Conservation (phyloP, 1,140 invertebrate species). For the Tribolium madens region DNA sequence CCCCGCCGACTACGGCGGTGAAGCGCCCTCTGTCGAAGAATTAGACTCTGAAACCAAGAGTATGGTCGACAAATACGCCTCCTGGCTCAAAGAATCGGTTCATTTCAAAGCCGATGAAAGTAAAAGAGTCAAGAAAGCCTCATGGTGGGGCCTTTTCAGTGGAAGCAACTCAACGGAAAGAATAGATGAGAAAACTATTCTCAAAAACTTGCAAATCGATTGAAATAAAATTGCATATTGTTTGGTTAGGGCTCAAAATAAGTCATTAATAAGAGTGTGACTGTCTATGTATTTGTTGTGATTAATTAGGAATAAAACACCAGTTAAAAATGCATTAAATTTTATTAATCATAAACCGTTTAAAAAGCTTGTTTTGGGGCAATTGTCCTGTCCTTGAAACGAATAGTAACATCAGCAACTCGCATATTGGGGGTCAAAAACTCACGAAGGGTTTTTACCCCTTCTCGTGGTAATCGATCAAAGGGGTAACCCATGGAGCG, state of each 20-base stretch:
- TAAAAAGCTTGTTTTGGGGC: neutral
- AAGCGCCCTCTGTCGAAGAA: conserved; percentile 59
- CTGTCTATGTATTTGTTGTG: neutral
- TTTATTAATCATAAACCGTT: too few species aligned
- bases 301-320: neutral
- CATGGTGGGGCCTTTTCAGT: conserved; percentile 60
- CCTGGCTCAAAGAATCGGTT: conserved; percentile 62
- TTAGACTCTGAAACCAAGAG: conserved; percentile 55
- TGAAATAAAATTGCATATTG: conserved; percentile 8
- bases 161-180: conserved; percentile 48
- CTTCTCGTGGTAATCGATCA: conserved; percentile 71
- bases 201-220: conserved; percentile 60
- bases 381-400: neutral
- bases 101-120: conserved; percentile 60
- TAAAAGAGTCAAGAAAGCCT: conserved; percentile 60
- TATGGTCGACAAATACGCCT: conserved; percentile 58
- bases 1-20: conserved; percentile 62
- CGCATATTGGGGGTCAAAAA: conserved; percentile 78
- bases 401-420: neutral
- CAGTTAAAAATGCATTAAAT: neutral
- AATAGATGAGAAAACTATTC: conserved; percentile 57
- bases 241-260: too few species aligned
- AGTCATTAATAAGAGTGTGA: too few species aligned
- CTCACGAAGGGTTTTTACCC: conserved; percentile 68
- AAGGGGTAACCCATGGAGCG: conserved; percentile 83